Conservation (phyloP, 2,797 vertebrate species). For the Parauchenoglanis ngamensis region DNA sequence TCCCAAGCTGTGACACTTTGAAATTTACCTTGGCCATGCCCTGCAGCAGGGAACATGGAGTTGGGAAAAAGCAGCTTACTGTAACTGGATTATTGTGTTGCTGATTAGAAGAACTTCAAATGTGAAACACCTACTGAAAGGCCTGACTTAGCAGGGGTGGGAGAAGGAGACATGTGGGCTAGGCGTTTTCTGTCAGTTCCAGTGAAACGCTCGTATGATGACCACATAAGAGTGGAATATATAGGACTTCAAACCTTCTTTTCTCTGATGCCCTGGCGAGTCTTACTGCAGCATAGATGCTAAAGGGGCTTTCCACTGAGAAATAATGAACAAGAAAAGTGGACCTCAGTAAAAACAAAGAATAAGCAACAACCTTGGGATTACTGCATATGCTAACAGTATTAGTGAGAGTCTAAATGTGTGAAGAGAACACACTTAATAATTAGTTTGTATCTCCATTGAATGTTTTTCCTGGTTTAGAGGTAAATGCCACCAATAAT, state of each 20-base stretch:
- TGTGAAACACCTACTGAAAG: constrained; percentile 13
- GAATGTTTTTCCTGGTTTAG: background rate
- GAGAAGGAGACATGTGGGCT: background rate
- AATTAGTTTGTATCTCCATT: background rate
- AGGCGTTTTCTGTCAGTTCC: background rate
- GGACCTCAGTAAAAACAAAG: constrained; percentile 20
- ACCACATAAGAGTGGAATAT: constrained; percentile 17
- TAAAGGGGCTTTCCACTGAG: constrained; percentile 24
- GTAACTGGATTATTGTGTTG: constrained; percentile 47
- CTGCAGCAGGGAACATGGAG: background rate
- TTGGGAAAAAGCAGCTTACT: constrained; percentile 31
- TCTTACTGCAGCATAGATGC: background rate
- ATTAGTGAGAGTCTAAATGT: background rate
- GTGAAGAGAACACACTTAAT: constrained; percentile 19
- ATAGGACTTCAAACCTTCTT: constrained; percentile 1
- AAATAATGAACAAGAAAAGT: constrained; percentile 30
- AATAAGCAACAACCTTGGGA: background rate
- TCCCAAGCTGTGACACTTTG: constrained; percentile 1
- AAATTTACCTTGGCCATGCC: constrained; percentile 32
- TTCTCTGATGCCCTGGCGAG: constrained; percentile 14
- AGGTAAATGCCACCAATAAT: constrained; percentile 4
- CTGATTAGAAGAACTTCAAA: constrained; percentile 25
- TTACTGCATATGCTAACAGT: background rate
- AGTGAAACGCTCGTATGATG: constrained; percentile 7
- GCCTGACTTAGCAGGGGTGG: constrained; percentile 14